A percentile compares a stretch with the other conserved stretches of the same genome.
phyloP scores from a whole-genome alignment of 64 coral and sea anemone genomes.

The Montipora capricornis region DNA sequence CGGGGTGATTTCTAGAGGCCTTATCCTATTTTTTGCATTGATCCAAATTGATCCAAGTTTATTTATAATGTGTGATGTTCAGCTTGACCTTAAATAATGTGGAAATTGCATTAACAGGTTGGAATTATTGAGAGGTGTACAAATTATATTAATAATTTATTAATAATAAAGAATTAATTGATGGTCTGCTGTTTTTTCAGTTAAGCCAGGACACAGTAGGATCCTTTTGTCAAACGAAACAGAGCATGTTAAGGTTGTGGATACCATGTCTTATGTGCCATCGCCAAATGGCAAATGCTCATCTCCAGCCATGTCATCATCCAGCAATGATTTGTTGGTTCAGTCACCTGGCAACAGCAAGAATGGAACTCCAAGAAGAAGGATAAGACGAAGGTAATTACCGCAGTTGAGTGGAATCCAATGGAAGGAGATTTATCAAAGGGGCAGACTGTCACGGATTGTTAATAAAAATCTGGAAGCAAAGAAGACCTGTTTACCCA shows the following conservation, averaged over 20 bases:
- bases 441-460: too few relatives aligned
- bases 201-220: conserved; percentile 76
- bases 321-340: conserved; percentile 30
- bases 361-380: conserved; percentile 45
- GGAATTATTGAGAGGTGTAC: too few relatives aligned
- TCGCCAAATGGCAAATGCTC: conserved; percentile 54
- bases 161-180: neutral
- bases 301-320: neutral
- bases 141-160: too few relatives aligned
- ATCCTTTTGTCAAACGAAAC: conserved; percentile 82
- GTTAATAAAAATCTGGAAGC: too few relatives aligned
- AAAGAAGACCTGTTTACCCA: too few relatives aligned
- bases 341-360: conserved; percentile 17
- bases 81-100: too few relatives aligned
- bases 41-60: too few relatives aligned
- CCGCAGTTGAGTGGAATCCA: neutral
- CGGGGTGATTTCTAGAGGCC: too few relatives aligned
- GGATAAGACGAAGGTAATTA: conserved; percentile 78
- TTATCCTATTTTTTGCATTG: too few relatives aligned
- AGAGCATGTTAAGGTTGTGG: conserved; percentile 89
- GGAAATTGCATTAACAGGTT: too few relatives aligned
- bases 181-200: conserved; percentile 21
- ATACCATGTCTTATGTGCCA: conserved; percentile 83
- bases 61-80: too few relatives aligned
- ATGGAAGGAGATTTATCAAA: too few relatives aligned